Evolutionary conservation across 37 sponge, comb jelly and placozoan species (phyloP).

Genomic region (Beroe ovata): DNA sequence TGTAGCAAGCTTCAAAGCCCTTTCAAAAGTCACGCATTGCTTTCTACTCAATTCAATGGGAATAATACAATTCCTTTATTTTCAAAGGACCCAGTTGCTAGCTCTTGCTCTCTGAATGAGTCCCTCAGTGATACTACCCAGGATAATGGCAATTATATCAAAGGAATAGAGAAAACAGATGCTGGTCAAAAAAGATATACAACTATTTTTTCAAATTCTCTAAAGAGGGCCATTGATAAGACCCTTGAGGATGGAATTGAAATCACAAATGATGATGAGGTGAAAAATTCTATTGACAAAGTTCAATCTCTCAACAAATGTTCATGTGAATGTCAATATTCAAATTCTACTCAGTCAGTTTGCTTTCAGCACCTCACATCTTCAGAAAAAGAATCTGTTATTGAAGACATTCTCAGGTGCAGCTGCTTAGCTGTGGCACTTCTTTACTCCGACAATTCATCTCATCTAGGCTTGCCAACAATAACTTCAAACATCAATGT

Average conservation of each 20-base stretch:
- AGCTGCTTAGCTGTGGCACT: not conserved
- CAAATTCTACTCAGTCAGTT: not conserved
- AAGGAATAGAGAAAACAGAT: not conserved
- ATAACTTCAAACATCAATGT: not conserved
- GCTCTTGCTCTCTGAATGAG: not conserved
- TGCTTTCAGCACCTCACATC: not conserved
- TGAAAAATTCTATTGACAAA: not conserved
- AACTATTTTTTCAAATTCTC: constrained; percentile 23
- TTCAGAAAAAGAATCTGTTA: not conserved
- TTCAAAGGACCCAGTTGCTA: constrained; percentile 4
- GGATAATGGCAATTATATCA: not conserved
- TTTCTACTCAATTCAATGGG: constrained; percentile 55
- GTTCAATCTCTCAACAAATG: not conserved
- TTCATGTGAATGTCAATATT: not conserved
- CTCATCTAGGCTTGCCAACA: not conserved
- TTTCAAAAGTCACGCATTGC: not conserved
- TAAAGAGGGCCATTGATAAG: not conserved
- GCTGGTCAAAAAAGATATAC: not conserved
- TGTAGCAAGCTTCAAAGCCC: too few species aligned
- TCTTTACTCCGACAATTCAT: constrained; percentile 19
- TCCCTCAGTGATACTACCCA: not conserved
- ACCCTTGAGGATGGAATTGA: not conserved
- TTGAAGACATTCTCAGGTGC: not conserved
- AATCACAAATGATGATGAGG: not conserved
- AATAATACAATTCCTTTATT: constrained; percentile 28